These are phyloP conservation scores for Acyrthosiphon pisum DNA, from an alignment of 1,140 invertebrate genomes.

Conservation along the genomic window DNA sequence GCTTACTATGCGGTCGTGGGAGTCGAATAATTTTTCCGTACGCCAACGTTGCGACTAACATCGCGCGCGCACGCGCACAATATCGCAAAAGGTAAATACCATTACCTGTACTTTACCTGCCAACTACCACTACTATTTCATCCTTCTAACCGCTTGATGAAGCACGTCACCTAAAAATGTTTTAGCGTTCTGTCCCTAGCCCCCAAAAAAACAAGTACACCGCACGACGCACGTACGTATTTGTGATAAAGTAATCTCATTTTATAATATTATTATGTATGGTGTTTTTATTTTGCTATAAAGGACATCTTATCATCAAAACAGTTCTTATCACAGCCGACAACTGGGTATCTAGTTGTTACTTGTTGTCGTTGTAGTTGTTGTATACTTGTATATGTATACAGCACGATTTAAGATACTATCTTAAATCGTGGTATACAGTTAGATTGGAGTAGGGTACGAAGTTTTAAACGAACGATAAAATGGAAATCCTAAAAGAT, in stretches of 20 bases:
- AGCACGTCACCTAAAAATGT: accelerated
- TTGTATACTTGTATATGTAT: too few relatives aligned
- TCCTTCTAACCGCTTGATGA: too few relatives aligned
- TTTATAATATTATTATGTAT: background rate
- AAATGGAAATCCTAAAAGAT: background rate
- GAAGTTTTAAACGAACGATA: background rate
- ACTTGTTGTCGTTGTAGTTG: too few relatives aligned
- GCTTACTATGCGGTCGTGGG: too few relatives aligned
- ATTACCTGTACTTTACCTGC: too few relatives aligned
- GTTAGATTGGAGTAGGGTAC: too few relatives aligned
- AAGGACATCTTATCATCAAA: too few relatives aligned
- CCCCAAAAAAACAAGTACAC: background rate
- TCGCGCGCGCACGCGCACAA: too few relatives aligned
- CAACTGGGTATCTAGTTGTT: too few relatives aligned
- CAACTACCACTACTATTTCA: background rate
- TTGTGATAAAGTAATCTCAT: background rate
- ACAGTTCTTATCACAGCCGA: background rate
- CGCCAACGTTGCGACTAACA: background rate
- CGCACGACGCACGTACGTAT: background rate
- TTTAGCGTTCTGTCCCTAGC: background rate
- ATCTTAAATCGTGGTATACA: too few relatives aligned
- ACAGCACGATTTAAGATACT: too few relatives aligned
- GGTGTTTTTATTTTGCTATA: background rate
- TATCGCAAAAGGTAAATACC: too few relatives aligned
- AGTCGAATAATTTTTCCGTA: background rate